Percentiles rank a stretch among this genome's conserved stretches.
phyloP scores from a whole-genome alignment of 2,113 vertebrate genomes.

The Tupaia chinensis region DNA sequence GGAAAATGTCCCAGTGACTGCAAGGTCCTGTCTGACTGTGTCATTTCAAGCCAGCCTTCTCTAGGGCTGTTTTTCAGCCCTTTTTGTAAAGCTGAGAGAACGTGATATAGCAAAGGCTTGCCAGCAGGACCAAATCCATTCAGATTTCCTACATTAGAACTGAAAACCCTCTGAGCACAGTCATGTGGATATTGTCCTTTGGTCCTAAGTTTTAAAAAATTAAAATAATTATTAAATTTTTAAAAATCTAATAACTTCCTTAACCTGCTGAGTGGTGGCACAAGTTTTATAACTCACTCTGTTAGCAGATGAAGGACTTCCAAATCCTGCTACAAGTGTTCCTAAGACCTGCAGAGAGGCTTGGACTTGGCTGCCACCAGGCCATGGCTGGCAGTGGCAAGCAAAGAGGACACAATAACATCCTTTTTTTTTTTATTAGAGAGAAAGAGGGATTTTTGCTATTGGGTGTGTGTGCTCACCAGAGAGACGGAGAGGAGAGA shows the following conservation, averaged over 20 bases:
- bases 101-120: not conserved
- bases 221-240: not conserved
- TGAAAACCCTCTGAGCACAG: not conserved
- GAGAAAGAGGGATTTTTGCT: too few relatives aligned
- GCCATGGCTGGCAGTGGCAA: not conserved
- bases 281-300: not conserved
- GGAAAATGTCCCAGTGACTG: not conserved
- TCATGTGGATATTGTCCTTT: not conserved
- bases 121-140: not conserved
- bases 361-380: not conserved
- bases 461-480: too few relatives aligned
- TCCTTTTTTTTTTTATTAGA: too few relatives aligned
- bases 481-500: too few relatives aligned
- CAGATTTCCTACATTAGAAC: not conserved
- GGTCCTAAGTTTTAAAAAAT: not conserved
- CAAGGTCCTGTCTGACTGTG: not conserved
- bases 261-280: not conserved
- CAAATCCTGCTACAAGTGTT: not conserved
- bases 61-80: not conserved
- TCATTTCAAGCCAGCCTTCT: not conserved
- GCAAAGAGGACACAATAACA: conserved; percentile 42
- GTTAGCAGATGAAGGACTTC: not conserved
- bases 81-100: not conserved
- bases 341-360: not conserved
- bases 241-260: not conserved